Evolutionary conservation across 2,888 invertebrate genomes (phyloP).

Genomic region (Parnassius apollo): DNA sequence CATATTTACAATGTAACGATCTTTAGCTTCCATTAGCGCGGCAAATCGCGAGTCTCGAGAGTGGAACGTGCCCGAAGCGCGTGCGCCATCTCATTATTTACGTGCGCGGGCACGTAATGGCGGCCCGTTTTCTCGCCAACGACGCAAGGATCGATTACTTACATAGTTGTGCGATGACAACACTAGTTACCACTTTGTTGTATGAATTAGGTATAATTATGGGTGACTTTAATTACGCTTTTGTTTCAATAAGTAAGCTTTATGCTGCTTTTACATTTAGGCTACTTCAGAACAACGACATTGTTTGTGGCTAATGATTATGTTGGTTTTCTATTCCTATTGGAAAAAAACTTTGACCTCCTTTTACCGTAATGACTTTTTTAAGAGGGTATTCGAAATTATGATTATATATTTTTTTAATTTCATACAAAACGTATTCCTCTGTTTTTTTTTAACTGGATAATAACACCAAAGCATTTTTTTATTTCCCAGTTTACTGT

Average conservation of each 20-base stretch:
- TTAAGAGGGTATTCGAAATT: too few relatives aligned
- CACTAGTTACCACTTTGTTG: slow-evolving; percentile 15
- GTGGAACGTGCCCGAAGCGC: slow-evolving; percentile 27
- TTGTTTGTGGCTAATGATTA: too few relatives aligned
- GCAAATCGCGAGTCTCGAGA: slow-evolving; percentile 17
- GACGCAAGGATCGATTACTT: slow-evolving; percentile 17
- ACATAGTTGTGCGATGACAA: slow-evolving; percentile 39
- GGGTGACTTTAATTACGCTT: background rate
- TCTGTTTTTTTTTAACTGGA: too few relatives aligned
- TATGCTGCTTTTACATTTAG: background rate
- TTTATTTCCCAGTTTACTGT: too few relatives aligned
- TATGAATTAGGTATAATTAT: slow-evolving; percentile 9
- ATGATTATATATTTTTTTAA: too few relatives aligned
- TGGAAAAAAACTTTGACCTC: too few relatives aligned
- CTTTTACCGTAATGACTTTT: too few relatives aligned
- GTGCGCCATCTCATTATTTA: slow-evolving; percentile 30
- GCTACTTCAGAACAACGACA: too few relatives aligned
- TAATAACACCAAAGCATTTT: too few relatives aligned
- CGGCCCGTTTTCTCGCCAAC: slow-evolving; percentile 20
- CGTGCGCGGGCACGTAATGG: slow-evolving; percentile 32
- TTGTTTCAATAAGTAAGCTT: background rate
- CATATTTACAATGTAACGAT: slow-evolving; percentile 27
- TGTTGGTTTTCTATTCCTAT: too few relatives aligned
- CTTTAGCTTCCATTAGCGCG: slow-evolving; percentile 23
- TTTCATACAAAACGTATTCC: too few relatives aligned